Base-by-base conservation (phyloP, 2,113 vertebrate genomes). In the Hyla sarda region DNA sequence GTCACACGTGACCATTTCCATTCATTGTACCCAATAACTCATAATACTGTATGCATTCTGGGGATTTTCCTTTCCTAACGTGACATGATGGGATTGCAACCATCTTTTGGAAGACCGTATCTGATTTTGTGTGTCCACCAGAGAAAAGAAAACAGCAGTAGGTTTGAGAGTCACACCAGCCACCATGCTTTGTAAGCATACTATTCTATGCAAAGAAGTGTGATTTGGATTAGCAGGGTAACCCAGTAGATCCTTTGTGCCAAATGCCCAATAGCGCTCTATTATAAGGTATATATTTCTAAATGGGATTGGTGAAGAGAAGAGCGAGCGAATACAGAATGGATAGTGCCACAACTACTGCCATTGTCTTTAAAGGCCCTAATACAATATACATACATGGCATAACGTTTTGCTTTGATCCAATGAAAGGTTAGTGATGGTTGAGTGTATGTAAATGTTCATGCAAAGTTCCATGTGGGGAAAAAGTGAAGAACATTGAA, bases 131-230 rank as follows among this genome's bases (percentile, higher is more conserved):
- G 14, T 77, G 8, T 5, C 28, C 28, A 32, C 9, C 23, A n/a
- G 8, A 37, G 30, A 30, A 9, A 14, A n/a, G 37, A 50, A 28
- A 50, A 45, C 48, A 75, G 45, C 48, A 28, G n/a, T n/a, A 23
- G 45, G 50, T 5, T 17, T 11, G 72, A 65, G 37, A 56, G 3
- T 23, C 19, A 56, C 19, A 80, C 37, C 9, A 4, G 5, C 17
- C 37, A 32, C 37, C 37, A 17, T 45, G 10, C 21, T 13, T 16
- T n/a, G 12, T 32, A 30, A 60, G 30, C 32, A 37, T 41, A 25
- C 25, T 25, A 19, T 47, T 62, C 78, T 62, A 81, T 81, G 56
- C 56, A 81, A 81, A 32, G 23, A 21, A 48, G 12, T 37, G 21
- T 56, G 52, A 37, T 19, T 37, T 34, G 23, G 37, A 62, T 47